Percentiles rank a stretch among this genome's conserved stretches.
These are phyloP conservation scores for Drosophila ercepeae DNA, from an alignment of 1,140 invertebrate species.

Conservation along the genomic window DNA sequence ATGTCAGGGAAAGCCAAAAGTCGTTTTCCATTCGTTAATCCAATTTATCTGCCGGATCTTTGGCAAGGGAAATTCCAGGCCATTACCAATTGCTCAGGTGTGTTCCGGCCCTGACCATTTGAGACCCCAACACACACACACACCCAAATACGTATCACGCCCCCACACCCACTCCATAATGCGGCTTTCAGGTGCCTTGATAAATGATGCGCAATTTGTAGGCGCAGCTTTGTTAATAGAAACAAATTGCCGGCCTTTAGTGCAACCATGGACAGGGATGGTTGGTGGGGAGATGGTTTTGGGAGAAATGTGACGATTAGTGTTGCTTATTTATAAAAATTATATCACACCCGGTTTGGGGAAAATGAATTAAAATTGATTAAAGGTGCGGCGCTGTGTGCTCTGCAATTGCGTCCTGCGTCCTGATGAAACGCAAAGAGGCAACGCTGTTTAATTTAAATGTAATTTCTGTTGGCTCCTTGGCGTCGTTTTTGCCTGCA, in stretches of 20 bases:
- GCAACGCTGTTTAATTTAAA: slow-evolving; percentile 59
- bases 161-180: slow-evolving; percentile 11
- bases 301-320: slow-evolving; percentile 60
- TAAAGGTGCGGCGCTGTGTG: slow-evolving; percentile 34
- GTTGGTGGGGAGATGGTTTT: background rate
- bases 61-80: slow-evolving; percentile 40
- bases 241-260: slow-evolving; percentile 72
- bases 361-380: slow-evolving; percentile 79
- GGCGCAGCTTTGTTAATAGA: slow-evolving; percentile 79
- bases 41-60: slow-evolving; percentile 27
- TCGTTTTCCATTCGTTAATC: slow-evolving; percentile 10
- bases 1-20: slow-evolving; percentile 28
- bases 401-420: background rate
- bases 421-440: background rate
- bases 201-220: slow-evolving; percentile 77
- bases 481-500: slow-evolving; percentile 36
- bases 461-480: slow-evolving; percentile 20
- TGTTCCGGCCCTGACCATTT: slow-evolving; percentile 43
- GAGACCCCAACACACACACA: slow-evolving; percentile 10
- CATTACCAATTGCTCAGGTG: slow-evolving; percentile 76
- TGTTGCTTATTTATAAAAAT: slow-evolving; percentile 79
- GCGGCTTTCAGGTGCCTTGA: slow-evolving; percentile 54
- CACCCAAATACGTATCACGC: slow-evolving; percentile 2
- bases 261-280: slow-evolving; percentile 5
- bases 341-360: slow-evolving; percentile 38